Evolutionary conservation across 2,113 vertebrate species (phyloP), one percentile per base, ranked within the genome.

Genomic region (Varanus salvator): DNA sequence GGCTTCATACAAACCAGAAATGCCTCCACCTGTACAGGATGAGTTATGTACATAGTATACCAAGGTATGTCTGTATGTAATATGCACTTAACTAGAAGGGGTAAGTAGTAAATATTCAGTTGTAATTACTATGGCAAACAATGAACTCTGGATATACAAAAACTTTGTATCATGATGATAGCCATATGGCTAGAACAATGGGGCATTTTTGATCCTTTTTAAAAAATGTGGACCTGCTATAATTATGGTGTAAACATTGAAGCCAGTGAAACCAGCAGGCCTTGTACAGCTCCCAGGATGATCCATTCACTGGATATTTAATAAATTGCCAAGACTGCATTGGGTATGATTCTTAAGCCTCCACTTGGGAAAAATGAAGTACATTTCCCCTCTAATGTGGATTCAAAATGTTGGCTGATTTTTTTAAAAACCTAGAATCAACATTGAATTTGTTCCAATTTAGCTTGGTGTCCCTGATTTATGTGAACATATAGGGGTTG

Each of bases 21-120:
- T 29, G 23, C 7, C 0, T 0, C 8, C 38, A 17, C 0, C 0
- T 92, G 89, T 44, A 90, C 75, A 85, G 68, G 0, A 0, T 9
- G 14, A 21, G 34, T 78, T 50, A 87, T 94, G 94, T 93, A 80
- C 12, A 75, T 64, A 91, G 29, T 92, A 90, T 88, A 44, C 4
- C 21, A 60, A 89, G 54, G 0, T 77, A 89, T 92, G 31, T 34
- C 23, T 94, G 60, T 92, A 31, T 7, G 14, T 19, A 85, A 69
- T 0, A 92, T 72, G 57, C 78, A 48, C 11, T 80, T 31, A 71
- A 38, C 75, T 57, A 86, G 87, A 81, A 0, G 9, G 82, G 66
- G 6, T 0, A 1, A 8, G 0, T 27, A 81, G 81, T 64, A 91
- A 1, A 72, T 52, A n/a, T 76, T 81, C 87, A 84, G 23, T 14